Base-by-base conservation (phyloP, 2,888 invertebrate genomes). In the Gerris lacustris region DNA sequence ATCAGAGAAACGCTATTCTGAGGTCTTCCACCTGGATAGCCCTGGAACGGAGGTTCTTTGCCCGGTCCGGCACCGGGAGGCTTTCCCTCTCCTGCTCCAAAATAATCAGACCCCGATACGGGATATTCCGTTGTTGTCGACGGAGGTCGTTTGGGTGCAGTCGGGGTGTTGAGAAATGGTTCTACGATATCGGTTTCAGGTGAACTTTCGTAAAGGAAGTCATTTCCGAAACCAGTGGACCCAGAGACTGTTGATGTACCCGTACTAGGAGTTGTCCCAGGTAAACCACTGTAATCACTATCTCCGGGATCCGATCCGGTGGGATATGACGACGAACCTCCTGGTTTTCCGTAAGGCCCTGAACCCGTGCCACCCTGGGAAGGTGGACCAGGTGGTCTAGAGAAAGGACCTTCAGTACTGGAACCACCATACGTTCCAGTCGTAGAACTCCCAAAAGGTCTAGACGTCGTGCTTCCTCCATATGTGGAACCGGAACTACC, bases 41-140 rank as follows among this genome's bases (percentile, higher is more conserved):
- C 73, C 15, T n/a, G 72, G 63, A 70, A 71, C 15, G 70, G 70
- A n/a, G 66, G 63, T 44, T 55, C 67, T n/a, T 44, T 47, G 63
- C 45, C 66, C 6, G 55, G 63, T 47, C 44, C 67, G 31, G 44
- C 66, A 66, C 45, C 66, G 9, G 45, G 31, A 6, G 47, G 69
- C 17, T 64, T 67, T 77, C 31, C 74, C 31, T 71, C 77, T 31
- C 75, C 77, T 7, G 76, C 78, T 17, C 76, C 77, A 44, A 55
- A 66, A 31, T 64, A 71, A 17, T 74, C 15, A 17, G 75, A 75
- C 63, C 67, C 74, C 67, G 71, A 72, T 66, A 74, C 72, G 66
- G 76, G 73, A 18, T 73, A 31, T 68, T 71, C 70, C 74, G 55
- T 72, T 67, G 68, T 74, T 67, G 67, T 73, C 69, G 70, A 70